Conservation (phyloP, 2,888 invertebrate species). For the Epiblema foenella region DNA sequence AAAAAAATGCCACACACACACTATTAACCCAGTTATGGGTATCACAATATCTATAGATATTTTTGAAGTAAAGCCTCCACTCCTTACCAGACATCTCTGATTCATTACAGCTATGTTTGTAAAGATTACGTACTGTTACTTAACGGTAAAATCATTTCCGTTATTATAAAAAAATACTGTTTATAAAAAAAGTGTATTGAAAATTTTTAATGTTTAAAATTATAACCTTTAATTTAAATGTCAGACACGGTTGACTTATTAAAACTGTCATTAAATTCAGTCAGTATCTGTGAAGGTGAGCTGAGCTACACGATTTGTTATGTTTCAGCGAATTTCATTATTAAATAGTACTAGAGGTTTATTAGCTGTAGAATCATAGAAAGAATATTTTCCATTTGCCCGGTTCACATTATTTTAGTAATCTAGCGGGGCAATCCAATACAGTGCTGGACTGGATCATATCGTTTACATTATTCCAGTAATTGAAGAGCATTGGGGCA, state of each 20-base stretch:
- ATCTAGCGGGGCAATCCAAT: no score
- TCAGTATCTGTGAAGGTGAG: constrained; percentile 15
- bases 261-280: constrained; percentile 21
- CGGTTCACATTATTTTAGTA: no score
- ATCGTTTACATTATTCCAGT: no score
- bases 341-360: no score
- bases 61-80: background rate
- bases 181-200: constrained; percentile 58
- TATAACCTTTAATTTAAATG: constrained; percentile 57
- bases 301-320: background rate
- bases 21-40: background rate
- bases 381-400: no score
- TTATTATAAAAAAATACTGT: constrained; percentile 53
- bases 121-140: constrained; percentile 51
- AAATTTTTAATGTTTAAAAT: constrained; percentile 62
- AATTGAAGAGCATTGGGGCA: no score
- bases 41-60: background rate
- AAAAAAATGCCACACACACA: background rate
- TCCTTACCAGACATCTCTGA: constrained; percentile 71
- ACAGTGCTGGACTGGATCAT: no score
- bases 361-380: no score
- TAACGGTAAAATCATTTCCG: constrained; percentile 63
- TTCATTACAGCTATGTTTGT: constrained; percentile 62
- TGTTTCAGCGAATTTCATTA: no score
- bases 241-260: constrained; percentile 13